Evolutionary conservation across 2,113 vertebrate species (phyloP).

Genomic region (Pteropus alecto): DNA sequence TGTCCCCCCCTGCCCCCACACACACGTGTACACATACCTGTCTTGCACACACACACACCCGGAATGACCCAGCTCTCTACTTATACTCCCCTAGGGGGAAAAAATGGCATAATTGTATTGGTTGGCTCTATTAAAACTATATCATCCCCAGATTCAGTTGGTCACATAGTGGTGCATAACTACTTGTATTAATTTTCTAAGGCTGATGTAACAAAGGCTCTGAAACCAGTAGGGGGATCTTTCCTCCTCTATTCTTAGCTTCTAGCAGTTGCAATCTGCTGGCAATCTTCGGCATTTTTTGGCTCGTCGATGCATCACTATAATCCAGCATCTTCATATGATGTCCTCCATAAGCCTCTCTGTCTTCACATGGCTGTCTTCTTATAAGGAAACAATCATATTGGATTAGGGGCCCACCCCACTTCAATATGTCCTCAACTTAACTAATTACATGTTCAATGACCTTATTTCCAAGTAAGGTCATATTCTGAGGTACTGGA

Average conservation of each 20-base stretch:
- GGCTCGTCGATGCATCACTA: not conserved
- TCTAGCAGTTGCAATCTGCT: not conserved
- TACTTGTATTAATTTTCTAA: not conserved
- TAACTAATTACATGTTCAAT: not conserved
- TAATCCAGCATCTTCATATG: not conserved
- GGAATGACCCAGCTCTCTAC: not conserved
- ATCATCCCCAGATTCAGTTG: not conserved
- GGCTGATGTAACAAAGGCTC: not conserved
- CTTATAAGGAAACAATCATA: not conserved
- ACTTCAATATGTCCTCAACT: not conserved
- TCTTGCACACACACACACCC: not conserved
- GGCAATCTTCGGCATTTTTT: not conserved
- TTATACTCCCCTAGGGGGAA: not conserved
- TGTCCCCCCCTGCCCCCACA: not conserved
- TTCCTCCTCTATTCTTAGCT: not conserved
- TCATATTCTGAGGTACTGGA: not conserved
- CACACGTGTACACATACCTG: not conserved
- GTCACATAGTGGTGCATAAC: not conserved
- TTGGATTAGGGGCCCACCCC: not conserved
- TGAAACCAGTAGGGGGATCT: not conserved
- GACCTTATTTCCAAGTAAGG: not conserved
- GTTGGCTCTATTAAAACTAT: not conserved
- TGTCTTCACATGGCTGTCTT: not conserved
- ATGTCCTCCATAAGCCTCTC: not conserved
- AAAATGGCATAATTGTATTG: not conserved